Conservation (phyloP, 2,888 invertebrate species). For the Hydropsyche betteni region DNA sequence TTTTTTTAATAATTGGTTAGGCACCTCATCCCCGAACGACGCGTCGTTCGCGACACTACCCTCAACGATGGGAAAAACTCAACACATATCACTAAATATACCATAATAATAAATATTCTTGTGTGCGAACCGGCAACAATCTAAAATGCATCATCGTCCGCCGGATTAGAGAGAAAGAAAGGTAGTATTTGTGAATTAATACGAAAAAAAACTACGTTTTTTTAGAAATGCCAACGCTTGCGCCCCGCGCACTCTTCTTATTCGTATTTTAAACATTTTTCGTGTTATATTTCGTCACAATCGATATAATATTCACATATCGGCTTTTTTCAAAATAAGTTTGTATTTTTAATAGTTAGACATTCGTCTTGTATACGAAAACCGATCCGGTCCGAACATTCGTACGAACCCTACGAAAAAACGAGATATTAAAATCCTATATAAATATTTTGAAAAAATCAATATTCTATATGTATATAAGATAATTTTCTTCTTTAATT, state of each 20-base stretch:
- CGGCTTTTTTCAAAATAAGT: background rate
- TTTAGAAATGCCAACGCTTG: conserved; percentile 49
- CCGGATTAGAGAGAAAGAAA: background rate
- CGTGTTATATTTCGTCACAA: background rate
- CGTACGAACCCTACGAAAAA: conserved; percentile 8
- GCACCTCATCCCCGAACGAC: conserved; percentile 33
- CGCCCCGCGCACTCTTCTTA: conserved; percentile 20
- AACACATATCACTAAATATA: background rate
- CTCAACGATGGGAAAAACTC: conserved; percentile 26
- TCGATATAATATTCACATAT: background rate
- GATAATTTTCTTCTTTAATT: conserved; percentile 27
- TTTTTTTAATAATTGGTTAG: conserved; percentile 29
- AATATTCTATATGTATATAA: conserved; percentile 2
- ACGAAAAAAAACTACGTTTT: conserved; percentile 27
- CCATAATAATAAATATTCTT: no score
- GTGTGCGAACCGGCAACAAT: no score
- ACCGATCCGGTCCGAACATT: background rate
- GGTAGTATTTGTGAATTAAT: background rate
- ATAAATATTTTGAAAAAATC: no score
- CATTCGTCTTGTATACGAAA: background rate
- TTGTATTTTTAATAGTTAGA: background rate
- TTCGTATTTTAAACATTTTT: background rate
- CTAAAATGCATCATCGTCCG: no score
- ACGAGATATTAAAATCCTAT: conserved; percentile 30
- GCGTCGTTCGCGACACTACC: background rate